Evolutionary conservation across 2,113 vertebrate genomes (phyloP), one percentile per base, ranked within the genome.

Genomic region (Rhagologus leucostigma): DNA sequence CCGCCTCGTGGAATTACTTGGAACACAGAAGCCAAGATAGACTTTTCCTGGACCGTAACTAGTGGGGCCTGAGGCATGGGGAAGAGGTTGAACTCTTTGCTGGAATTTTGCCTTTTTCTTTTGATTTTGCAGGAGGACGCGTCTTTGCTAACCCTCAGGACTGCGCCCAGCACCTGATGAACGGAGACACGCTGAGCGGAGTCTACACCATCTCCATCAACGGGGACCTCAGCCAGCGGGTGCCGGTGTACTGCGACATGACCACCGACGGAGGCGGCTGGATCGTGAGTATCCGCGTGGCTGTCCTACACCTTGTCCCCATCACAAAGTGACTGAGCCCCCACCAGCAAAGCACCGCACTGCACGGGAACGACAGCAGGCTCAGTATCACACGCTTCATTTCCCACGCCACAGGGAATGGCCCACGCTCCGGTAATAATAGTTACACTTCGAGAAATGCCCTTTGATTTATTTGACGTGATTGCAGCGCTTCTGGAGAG

Each of bases 201-300:
- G 78, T 99, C 74, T 99, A 99, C 95, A 99, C 99, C 93, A 98
- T 99, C 96, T 99, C 99, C 96, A 98, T 99, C 96, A 99, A 99
- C 2, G 98, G 98, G 44, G 99, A 99, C 90, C 98, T 98, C 23
- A 98, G 98, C 96, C 99, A 99, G 97, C 97, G 98, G 30, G 84
- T 99, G 84, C 99, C 99, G 56, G 99, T 99, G 73, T 99, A 98
- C 98, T 99, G 99, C 1, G 99, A 99, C 97, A 99, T 99, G 99
- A 98, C 96, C 93, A 99, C 99, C 0, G 99, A 99, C 0, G 98
- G 98, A 13, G 99, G 99, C 0, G 99, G 99, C 91, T 99, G 99
- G 99, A 99, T 99, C 70, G 99, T 99, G 97, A 99, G 99, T 99
- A 75, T 21, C 35, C 6, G 0, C 2, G 6, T 0, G 4, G 12